phyloP scores from a whole-genome alignment of 2,113 vertebrate species.

The Beaufortia kweichowensis region DNA sequence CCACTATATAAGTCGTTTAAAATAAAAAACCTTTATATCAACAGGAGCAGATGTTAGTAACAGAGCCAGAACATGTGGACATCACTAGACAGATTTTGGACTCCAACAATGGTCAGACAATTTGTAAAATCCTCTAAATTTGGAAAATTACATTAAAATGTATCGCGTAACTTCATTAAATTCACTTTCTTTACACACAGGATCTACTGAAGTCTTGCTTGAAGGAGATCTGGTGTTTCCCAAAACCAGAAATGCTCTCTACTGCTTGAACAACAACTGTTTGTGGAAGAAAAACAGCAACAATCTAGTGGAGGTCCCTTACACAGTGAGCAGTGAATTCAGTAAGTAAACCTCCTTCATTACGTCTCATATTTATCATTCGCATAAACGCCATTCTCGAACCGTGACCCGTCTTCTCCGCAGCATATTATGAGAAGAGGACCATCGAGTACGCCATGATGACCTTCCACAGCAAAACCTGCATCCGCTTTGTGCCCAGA shows the following conservation, averaged over 20 bases:
- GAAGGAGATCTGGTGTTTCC: slow-evolving; percentile 51
- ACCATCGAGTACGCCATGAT: slow-evolving; percentile 51
- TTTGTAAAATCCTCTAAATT: no score
- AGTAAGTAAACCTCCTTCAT: slow-evolving; percentile 44
- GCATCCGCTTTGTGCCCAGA: slow-evolving; percentile 51
- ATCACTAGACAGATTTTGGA: slow-evolving; percentile 46
- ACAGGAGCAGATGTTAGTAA: neutral
- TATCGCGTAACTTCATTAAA: neutral
- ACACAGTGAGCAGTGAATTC: slow-evolving; percentile 42
- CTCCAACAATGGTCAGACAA: slow-evolving; percentile 46
- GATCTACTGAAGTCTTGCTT: slow-evolving; percentile 36
- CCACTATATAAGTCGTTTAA: neutral
- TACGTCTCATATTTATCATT: neutral
- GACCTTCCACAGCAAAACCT: slow-evolving; percentile 46
- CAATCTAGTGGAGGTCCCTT: slow-evolving; percentile 51
- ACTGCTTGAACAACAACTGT: slow-evolving; percentile 46
- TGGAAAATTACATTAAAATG: neutral
- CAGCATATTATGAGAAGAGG: slow-evolving; percentile 30
- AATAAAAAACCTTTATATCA: neutral
- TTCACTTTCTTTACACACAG: neutral
- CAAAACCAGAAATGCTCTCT: slow-evolving; percentile 50
- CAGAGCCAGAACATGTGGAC: slow-evolving; percentile 28
- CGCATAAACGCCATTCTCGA: neutral
- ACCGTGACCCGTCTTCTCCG: neutral
- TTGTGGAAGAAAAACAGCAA: slow-evolving; percentile 54